Evolutionary conservation across 2,888 invertebrate species (phyloP), one percentile per base, ranked within the genome.

Genomic region (Tridacna crocea): DNA sequence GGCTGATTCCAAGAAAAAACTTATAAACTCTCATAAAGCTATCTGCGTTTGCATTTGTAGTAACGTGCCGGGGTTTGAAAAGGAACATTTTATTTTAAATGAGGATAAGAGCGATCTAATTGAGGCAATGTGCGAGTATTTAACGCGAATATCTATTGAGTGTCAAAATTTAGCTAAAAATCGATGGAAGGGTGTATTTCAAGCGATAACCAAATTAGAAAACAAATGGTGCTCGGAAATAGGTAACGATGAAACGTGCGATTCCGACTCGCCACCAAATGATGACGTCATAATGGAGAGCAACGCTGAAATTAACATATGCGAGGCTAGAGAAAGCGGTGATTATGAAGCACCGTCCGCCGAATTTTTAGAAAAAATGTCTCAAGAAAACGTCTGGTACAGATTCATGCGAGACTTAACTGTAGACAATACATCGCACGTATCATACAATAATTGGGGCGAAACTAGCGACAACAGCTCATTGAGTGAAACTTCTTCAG

Each of bases 41-140:
- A 26, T 72, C 15, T 72, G 55, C 8, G 72, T 72, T n/a, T 55
- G 72, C 24, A 51, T 51, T 26, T 55, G 72, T n/a, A 72, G 72
- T 55, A 72, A 55, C 24, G 72, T 72, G 12, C 13, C 51, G 15
- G 51, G 55, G 19, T 72, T 22, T 72, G 27, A 72, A 55, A 51
- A 12, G 8, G 27, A 36, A 36, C 8, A 36, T 36, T 36, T 36
- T 36, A 36, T 36, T 36, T 36, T 36, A 36, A 36, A 36, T 36
- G 36, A 36, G 36, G 46, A 68, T 13, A 68, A 17, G 13, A 36
- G 36, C 47, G 17, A 36, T 17, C 13, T 68, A 19, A 17, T 68
- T 36, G 68, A 26, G 36, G 68, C 8, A 36, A 68, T 36, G 68
- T 26, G 27, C 17, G 22, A 27, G 15, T 68, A 68, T 46, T 46